Evolutionary conservation across 2,113 vertebrate genomes (phyloP).

Genomic region (Delphinapterus leucas): DNA sequence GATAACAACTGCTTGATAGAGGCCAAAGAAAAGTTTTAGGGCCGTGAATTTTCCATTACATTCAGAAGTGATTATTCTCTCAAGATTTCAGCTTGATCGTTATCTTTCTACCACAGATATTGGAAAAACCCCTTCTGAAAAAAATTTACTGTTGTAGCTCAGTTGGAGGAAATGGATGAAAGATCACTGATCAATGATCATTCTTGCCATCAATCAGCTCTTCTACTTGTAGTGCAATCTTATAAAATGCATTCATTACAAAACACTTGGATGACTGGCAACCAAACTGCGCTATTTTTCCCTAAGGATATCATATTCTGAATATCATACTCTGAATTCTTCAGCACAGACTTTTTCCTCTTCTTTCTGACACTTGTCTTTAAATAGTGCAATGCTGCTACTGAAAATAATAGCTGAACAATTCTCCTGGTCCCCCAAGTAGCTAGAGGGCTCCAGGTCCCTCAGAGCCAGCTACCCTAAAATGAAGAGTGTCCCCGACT

Average conservation of each 20-base stretch:
- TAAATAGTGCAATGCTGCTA: background rate
- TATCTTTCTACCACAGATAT: background rate
- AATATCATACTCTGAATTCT: background rate
- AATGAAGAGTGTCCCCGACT: background rate
- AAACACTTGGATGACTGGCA: background rate
- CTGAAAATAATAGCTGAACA: background rate
- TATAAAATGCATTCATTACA: background rate
- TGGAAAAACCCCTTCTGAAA: background rate
- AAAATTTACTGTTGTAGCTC: background rate
- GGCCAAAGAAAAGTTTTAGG: slow-evolving; percentile 16
- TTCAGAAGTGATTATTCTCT: slow-evolving; percentile 31
- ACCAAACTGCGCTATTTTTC: background rate
- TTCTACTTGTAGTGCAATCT: background rate
- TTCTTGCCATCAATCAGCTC: background rate
- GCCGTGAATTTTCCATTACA: background rate
- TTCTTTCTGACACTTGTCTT: background rate
- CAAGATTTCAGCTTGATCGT: background rate
- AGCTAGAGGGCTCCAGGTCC: background rate
- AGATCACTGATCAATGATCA: background rate
- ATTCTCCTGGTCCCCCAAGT: background rate
- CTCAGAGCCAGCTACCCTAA: background rate
- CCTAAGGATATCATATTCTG: too few species aligned
- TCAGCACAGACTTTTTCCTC: background rate
- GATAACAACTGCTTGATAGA: background rate
- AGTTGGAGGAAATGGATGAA: background rate